Evolutionary conservation across 1,140 invertebrate genomes (phyloP).

Genomic region (Camponotus floridanus): DNA sequence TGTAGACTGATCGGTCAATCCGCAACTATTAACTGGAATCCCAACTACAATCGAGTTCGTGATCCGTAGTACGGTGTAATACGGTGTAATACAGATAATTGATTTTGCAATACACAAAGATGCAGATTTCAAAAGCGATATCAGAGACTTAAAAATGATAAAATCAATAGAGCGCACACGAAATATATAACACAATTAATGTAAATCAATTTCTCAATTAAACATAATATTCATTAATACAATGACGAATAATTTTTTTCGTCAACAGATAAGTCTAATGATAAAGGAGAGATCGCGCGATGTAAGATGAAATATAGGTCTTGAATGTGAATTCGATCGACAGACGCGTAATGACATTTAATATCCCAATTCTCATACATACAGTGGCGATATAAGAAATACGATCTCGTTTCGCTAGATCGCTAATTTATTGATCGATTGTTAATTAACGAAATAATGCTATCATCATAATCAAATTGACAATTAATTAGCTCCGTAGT

Average conservation of each 20-base stretch:
- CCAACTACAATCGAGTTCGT: too few relatives aligned
- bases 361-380: conserved; percentile 77
- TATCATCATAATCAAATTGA: conserved; percentile 64
- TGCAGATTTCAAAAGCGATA: neutral
- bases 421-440: conserved; percentile 19
- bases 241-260: neutral
- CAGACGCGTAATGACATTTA: conserved; percentile 75
- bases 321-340: conserved; percentile 17
- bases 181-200: neutral
- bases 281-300: neutral
- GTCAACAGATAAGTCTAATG: conserved; percentile 7
- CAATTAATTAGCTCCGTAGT: conserved; percentile 72
- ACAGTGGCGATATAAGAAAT: conserved; percentile 76
- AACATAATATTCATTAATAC: conserved; percentile 30
- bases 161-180: neutral
- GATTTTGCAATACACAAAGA: neutral
- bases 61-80: too few relatives aligned
- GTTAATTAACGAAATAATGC: conserved; percentile 64
- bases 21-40: too few relatives aligned
- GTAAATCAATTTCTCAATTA: conserved; percentile 19
- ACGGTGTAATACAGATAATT: neutral
- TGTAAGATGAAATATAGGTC: conserved; percentile 9
- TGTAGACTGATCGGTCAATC: too few relatives aligned
- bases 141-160: neutral
- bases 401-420: conserved; percentile 59